These are phyloP conservation scores for Nasonia giraulti DNA, from an alignment of 1,140 invertebrate species.

Conservation along the genomic window DNA sequence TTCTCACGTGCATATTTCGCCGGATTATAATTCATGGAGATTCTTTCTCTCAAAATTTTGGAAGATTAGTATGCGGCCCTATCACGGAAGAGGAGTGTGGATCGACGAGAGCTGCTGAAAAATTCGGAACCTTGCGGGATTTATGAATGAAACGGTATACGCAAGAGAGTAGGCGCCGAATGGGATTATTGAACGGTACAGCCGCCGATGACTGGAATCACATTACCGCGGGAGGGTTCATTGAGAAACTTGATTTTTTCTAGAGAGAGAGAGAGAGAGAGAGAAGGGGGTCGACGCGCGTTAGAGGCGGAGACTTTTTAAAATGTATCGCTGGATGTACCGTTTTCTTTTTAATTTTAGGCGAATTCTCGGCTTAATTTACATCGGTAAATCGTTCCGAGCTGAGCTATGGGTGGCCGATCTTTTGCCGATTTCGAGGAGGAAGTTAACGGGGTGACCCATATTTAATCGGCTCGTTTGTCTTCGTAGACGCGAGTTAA, in stretches of 20 bases:
- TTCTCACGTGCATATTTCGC: neutral
- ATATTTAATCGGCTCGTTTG: slow-evolving; percentile 3
- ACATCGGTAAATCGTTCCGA: neutral
- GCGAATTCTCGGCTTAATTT: slow-evolving; percentile 32
- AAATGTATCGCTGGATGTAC: slow-evolving; percentile 40
- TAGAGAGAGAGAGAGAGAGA: neutral
- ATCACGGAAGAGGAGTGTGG: neutral
- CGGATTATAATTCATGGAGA: neutral
- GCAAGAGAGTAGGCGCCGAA: neutral
- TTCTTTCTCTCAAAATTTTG: neutral
- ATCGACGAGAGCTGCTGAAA: neutral
- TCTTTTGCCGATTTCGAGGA: neutral
- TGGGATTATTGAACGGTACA: slow-evolving; percentile 45
- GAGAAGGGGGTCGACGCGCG: neutral
- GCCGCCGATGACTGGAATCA: slow-evolving; percentile 10
- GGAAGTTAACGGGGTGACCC: neutral
- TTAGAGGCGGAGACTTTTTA: slow-evolving; percentile 5
- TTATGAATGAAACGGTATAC: slow-evolving; percentile 41
- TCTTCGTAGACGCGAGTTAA: neutral
- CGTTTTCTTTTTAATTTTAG: slow-evolving; percentile 28
- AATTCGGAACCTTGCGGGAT: slow-evolving; percentile 28
- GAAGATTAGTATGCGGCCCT: neutral
- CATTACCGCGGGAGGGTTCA: neutral
- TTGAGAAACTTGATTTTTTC: slow-evolving; percentile 43
- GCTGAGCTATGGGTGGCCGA: slow-evolving; percentile 5